phyloP scores from a whole-genome alignment of 2,888 invertebrate genomes.

The Drosophila multiciliata region DNA sequence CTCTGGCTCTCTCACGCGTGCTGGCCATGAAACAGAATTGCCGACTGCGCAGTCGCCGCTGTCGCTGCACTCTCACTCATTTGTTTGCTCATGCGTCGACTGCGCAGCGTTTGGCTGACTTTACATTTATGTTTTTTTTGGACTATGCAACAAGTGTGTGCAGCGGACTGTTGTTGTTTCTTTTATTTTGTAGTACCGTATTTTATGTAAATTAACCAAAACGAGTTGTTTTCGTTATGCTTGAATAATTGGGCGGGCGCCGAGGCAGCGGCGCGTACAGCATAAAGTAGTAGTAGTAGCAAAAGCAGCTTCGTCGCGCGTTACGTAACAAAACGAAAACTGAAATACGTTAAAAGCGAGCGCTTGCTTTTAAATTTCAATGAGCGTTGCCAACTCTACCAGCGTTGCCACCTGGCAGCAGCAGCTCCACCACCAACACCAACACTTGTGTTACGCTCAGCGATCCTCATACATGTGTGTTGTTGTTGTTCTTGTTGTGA shows the following conservation, averaged over 20 bases:
- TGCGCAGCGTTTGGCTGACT: conserved; percentile 27
- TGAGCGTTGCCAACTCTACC: conserved; percentile 15
- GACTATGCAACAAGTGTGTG: conserved; percentile 75
- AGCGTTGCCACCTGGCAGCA: conserved; percentile 65
- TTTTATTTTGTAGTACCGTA: conserved; percentile 47
- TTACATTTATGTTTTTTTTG: conserved; percentile 21
- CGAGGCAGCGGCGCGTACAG: conserved; percentile 46
- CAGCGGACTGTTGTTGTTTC: conserved; percentile 24
- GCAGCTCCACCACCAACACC: conserved; percentile 34
- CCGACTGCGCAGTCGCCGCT: conserved; percentile 52
- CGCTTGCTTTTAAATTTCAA: conserved; percentile 62
- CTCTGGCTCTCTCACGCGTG: conserved; percentile 29
- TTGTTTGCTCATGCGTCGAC: conserved; percentile 56
- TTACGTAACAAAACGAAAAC: conserved; percentile 64
- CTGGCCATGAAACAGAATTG: conserved; percentile 38
- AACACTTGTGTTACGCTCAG: conserved; percentile 67
- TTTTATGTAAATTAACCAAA: conserved; percentile 75
- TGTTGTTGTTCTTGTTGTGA: conserved; percentile 4
- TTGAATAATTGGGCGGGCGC: conserved; percentile 69
- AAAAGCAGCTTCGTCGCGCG: conserved; percentile 26
- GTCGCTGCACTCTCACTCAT: conserved; percentile 52
- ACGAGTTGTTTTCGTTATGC: conserved; percentile 59
- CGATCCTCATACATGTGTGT: conserved; percentile 33
- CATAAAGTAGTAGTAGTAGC: conserved; percentile 43
- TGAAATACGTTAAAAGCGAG: conserved; percentile 53